Evolutionary conservation across 2,113 vertebrate species (phyloP).

Genomic region (Peromyscus maniculatus): DNA sequence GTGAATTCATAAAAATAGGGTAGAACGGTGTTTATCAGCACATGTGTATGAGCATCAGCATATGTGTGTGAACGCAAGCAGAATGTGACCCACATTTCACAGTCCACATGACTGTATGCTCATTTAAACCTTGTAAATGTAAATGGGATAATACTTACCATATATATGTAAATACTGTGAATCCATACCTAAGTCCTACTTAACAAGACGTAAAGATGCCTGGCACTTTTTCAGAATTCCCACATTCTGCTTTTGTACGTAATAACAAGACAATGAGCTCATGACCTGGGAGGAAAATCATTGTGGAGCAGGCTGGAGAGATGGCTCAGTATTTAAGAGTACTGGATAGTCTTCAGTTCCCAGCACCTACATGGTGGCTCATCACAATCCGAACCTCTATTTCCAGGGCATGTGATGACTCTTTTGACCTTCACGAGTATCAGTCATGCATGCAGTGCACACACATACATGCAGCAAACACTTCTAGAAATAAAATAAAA

Average conservation of each 20-base stretch:
- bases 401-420: too few species aligned
- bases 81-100: neutral
- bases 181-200: neutral
- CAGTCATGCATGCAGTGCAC: too few species aligned
- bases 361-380: too few species aligned
- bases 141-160: neutral
- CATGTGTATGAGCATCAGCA: too few species aligned
- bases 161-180: neutral
- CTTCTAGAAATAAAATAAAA: too few species aligned
- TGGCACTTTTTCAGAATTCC: neutral
- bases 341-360: too few species aligned
- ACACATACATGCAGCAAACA: too few species aligned
- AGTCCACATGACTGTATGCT: neutral
- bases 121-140: neutral
- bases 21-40: neutral
- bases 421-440: too few species aligned
- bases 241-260: neutral
- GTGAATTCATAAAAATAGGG: neutral
- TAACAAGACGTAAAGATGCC: neutral
- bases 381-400: too few species aligned
- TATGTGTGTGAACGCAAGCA: neutral
- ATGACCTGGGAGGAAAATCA: neutral
- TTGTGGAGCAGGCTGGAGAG: too few species aligned
- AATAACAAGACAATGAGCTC: neutral
- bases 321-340: too few species aligned